Percentiles rank a stretch among this genome's conserved stretches.
Conservation (phyloP, 2,888 invertebrate genomes). For the Standfussiana lucernea region DNA sequence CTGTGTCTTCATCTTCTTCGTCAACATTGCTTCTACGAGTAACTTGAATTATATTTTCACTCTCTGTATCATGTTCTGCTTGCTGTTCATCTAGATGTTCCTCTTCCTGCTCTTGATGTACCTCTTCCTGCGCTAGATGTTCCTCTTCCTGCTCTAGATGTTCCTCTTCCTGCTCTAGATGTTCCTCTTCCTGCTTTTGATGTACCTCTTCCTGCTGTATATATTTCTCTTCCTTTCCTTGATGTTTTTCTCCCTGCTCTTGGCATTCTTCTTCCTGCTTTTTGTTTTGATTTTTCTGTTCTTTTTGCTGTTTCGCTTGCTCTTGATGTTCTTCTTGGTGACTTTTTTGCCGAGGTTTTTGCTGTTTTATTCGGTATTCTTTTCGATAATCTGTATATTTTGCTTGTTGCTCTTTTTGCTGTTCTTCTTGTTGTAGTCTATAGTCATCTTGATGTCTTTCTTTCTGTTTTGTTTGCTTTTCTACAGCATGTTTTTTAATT, state of each 20-base stretch:
- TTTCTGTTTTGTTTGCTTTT: slow-evolving; percentile 24
- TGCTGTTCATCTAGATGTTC: too few relatives aligned
- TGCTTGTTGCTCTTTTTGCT: slow-evolving; percentile 28
- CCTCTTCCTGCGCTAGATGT: too few relatives aligned
- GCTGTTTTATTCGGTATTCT: slow-evolving; percentile 24
- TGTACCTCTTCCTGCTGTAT: too few relatives aligned
- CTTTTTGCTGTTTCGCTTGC: slow-evolving; percentile 8
- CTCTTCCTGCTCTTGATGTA: slow-evolving; percentile 5
- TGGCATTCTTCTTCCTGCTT: slow-evolving; percentile 13
- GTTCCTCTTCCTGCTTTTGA: too few relatives aligned
- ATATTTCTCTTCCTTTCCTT: too few relatives aligned
- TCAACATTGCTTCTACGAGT: slow-evolving; percentile 1
- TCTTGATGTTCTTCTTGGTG: slow-evolving; percentile 18
- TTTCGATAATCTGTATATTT: slow-evolving; percentile 15
- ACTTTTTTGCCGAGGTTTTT: slow-evolving; percentile 9
- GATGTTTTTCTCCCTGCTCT: too few relatives aligned
- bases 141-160: too few relatives aligned
- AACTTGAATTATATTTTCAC: slow-evolving; percentile 33
- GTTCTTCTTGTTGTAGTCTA: slow-evolving; percentile 10
- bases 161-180: too few relatives aligned
- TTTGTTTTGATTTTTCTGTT: slow-evolving; percentile 8
- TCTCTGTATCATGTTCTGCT: slow-evolving; percentile 14
- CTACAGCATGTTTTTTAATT: slow-evolving; percentile 22
- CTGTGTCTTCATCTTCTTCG: slow-evolving; percentile 16
- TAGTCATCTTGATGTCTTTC: slow-evolving; percentile 23